These are phyloP conservation scores for Adela reaumurella DNA, from an alignment of 2,888 invertebrate species.

Conservation along the genomic window DNA sequence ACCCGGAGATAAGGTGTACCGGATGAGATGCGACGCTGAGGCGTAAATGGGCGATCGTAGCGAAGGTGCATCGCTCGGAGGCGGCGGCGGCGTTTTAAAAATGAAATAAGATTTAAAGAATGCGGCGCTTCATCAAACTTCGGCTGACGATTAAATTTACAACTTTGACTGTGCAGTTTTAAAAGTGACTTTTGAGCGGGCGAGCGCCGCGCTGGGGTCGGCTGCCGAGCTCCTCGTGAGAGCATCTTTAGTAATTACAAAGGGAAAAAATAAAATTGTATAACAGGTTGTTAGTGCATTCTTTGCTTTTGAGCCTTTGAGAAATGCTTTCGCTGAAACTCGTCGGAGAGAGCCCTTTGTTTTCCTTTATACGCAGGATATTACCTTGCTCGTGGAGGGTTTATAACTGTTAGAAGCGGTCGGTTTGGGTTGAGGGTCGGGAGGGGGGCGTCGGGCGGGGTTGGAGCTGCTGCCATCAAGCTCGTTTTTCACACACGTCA, in stretches of 20 bases:
- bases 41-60: too few relatives aligned
- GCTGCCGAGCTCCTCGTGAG: neutral
- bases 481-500: too few relatives aligned
- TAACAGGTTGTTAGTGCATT: neutral
- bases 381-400: too few relatives aligned
- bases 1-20: too few relatives aligned
- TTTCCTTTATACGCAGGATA: neutral
- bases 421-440: too few relatives aligned
- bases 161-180: neutral
- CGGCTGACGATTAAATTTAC: neutral
- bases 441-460: too few relatives aligned
- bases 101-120: too few relatives aligned
- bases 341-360: neutral
- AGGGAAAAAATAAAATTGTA: neutral
- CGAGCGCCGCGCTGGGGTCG: neutral
- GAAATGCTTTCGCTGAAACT: neutral
- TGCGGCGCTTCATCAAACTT: neutral
- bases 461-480: too few relatives aligned
- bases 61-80: too few relatives aligned
- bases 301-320: neutral
- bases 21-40: too few relatives aligned
- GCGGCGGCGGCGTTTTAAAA: too few relatives aligned
- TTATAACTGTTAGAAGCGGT: too few relatives aligned
- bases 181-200: neutral
- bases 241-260: neutral